phyloP scores from a whole-genome alignment of 1,140 invertebrate species.

The Rhyacophila brunnea region DNA sequence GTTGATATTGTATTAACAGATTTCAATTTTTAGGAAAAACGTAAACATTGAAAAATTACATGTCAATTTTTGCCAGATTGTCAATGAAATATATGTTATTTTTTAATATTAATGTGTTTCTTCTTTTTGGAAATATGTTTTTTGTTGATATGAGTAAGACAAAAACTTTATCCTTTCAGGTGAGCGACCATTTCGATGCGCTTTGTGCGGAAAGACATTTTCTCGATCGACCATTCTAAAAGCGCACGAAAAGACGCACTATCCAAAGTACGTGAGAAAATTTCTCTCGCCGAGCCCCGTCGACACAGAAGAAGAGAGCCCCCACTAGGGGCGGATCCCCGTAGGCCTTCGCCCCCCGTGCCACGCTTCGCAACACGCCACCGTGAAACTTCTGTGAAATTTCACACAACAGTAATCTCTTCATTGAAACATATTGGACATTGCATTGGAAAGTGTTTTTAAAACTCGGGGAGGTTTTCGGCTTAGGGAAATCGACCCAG shows the following conservation, averaged over 20 bases:
- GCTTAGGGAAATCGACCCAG: conserved; percentile 34
- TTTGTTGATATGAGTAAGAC: too few species aligned
- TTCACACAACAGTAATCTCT: conserved; percentile 14
- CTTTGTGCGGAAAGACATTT: conserved; percentile 86
- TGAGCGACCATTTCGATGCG: conserved; percentile 84
- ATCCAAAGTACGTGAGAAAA: conserved; percentile 84
- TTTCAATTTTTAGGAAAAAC: too few species aligned
- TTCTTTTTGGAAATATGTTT: too few species aligned
- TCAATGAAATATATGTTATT: too few species aligned
- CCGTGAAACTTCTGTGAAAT: conserved; percentile 31
- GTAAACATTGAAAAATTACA: too few species aligned
- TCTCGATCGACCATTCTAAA: conserved; percentile 85
- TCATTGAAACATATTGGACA: not conserved
- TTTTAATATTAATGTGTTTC: too few species aligned
- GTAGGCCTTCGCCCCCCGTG: not conserved
- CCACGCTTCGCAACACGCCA: not conserved
- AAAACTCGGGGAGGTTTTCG: conserved; percentile 12
- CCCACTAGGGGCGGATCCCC: conserved; percentile 55
- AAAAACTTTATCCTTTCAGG: conserved; percentile 57
- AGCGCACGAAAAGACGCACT: conserved; percentile 89
- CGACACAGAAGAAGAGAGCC: conserved; percentile 76
- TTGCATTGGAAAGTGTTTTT: conserved; percentile 1
- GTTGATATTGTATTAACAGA: too few species aligned
- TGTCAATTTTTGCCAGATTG: too few species aligned
- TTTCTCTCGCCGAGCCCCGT: conserved; percentile 81